Base-by-base conservation (phyloP, 2,797 vertebrate genomes). In the Psittacula echo region DNA sequence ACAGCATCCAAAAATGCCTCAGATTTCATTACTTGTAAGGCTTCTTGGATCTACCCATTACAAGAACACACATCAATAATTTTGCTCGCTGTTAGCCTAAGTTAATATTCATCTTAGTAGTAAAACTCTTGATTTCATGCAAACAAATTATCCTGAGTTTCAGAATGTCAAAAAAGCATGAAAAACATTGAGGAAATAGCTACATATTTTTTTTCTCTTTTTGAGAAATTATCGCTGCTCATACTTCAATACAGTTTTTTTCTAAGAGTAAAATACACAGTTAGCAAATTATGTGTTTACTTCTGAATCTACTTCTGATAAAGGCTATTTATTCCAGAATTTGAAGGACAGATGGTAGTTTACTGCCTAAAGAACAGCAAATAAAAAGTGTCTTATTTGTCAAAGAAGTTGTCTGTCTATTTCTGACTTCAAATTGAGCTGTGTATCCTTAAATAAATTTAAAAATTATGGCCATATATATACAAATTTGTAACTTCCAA, bases 121-220 rank as follows among this genome's bases (percentile, higher is more conserved):
- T 74, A 64, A 89, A 94, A 94, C 30, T 73, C 81, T 80, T 83
- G 85, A 87, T 96, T 95, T 91, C n/a, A 67, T 79, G 72, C 72
- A 85, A 87, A 15, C 82, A 94, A 96, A 96, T 95, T 94, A 95
- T 92, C 37, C 89, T 65, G 87, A 95, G 79, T 92, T 94, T 87
- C 85, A 85, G 56, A 77, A 92, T 64, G 61, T 80, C 7, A 19
- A 87, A 87, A 34, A 91, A 83, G 54, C 87, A 94, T 92, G 39
- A 91, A 94, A 95, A 95, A 87, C 72, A 85, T 72, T 91, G 68
- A 87, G 78, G 79, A 94, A 93, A 94, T 87, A 92, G 37, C 89
- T 89, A 82, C 42, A 89, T 90, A 90, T 93, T 93, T 94, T 64
- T 93, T 91, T 76, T 53, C 81, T 78, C 81, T 73, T 96, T 88